phyloP scores from a whole-genome alignment of 2,888 invertebrate genomes.

The Zygogramma bicolorata region DNA sequence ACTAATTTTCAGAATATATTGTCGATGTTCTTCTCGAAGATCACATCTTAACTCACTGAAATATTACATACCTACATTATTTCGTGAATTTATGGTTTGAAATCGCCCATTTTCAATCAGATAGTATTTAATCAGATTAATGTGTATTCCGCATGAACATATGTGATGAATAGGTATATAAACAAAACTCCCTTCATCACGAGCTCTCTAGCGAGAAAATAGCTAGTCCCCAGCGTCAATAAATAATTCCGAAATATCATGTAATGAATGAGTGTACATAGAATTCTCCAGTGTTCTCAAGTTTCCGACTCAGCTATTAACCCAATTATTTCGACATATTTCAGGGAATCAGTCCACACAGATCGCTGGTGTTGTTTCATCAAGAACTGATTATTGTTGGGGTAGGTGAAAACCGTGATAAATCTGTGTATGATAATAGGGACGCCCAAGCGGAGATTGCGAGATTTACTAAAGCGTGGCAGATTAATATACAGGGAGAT shows the following conservation, averaged over 20 bases:
- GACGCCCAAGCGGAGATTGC: too few relatives aligned
- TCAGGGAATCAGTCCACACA: background rate
- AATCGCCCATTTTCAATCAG: background rate
- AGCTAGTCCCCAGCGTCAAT: conserved; percentile 21
- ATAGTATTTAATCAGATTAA: background rate
- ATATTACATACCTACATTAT: background rate
- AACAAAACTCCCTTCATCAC: background rate
- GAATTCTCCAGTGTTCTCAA: background rate
- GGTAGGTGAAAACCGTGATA: too few relatives aligned
- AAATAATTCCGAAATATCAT: conserved; percentile 29
- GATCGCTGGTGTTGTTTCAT: too few relatives aligned
- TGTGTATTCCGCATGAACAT: background rate
- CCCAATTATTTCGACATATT: background rate
- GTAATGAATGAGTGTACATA: conserved; percentile 1
- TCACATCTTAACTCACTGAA: background rate
- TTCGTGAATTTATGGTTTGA: background rate
- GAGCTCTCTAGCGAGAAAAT: conserved; percentile 10
- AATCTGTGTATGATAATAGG: too few relatives aligned
- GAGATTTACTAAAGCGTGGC: too few relatives aligned
- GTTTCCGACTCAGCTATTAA: background rate
- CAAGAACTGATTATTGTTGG: too few relatives aligned
- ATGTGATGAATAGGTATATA: background rate
- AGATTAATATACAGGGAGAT: too few relatives aligned
- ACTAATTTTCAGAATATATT: background rate
- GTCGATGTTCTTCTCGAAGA: too few relatives aligned